phyloP scores from a whole-genome alignment of 1,140 invertebrate genomes.

The Sarcophaga bullata region DNA sequence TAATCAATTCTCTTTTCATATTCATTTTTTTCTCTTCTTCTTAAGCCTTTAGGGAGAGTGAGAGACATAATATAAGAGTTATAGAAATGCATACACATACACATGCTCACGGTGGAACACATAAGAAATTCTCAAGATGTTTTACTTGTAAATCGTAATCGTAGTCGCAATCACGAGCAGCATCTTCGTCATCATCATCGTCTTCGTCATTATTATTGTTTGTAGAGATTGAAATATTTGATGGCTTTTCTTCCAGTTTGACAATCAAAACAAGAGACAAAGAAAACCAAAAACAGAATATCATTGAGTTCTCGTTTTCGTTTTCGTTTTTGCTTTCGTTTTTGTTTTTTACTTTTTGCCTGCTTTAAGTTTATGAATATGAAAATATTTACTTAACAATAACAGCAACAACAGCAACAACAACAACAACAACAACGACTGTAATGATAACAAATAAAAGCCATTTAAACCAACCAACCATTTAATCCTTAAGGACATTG shows the following conservation, averaged over 20 bases:
- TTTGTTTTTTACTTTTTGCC: background rate
- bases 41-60: no score
- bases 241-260: background rate
- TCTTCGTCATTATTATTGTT: no score
- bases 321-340: no score
- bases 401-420: no score
- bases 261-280: background rate
- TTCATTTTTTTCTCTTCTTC: no score
- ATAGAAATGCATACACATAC: background rate
- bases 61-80: background rate
- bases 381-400: constrained; percentile 2
- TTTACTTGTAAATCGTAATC: background rate
- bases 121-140: constrained; percentile 6
- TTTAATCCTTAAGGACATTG: constrained; percentile 8
- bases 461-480: background rate
- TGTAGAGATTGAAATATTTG: background rate
- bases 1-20: background rate
- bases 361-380: constrained; percentile 15
- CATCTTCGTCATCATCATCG: no score
- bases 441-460: no score
- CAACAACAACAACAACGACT: no score
- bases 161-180: background rate
- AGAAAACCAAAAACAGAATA: background rate
- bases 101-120: background rate
- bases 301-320: constrained; percentile 3